Conservation (phyloP, 2,888 invertebrate genomes). For the Pachycephus smyrnensis region DNA sequence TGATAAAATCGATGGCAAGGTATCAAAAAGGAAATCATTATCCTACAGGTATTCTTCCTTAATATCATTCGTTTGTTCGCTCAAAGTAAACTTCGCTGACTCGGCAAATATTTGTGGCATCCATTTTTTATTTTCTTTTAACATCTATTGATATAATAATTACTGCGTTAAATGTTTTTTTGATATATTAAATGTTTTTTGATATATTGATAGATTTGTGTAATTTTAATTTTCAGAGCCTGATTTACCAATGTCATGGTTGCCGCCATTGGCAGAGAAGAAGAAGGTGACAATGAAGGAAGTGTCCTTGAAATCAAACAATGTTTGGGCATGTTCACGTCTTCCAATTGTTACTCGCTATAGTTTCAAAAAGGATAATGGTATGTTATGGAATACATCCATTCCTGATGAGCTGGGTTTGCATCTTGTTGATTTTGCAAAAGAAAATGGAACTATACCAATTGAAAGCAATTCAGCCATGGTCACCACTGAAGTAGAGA, state of each 20-base stretch:
- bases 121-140: background rate
- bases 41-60: background rate
- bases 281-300: conserved; percentile 45
- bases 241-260: conserved; percentile 12
- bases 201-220: background rate
- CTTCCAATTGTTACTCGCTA: conserved; percentile 57
- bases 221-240: background rate
- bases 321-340: conserved; percentile 54
- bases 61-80: background rate
- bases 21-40: conserved; percentile 35
- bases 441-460: background rate
- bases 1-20: conserved; percentile 56
- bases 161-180: background rate
- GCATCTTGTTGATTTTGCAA: conserved; percentile 19
- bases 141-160: too few species aligned
- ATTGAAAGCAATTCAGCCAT: background rate
- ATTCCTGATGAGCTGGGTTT: conserved; percentile 34
- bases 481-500: background rate
- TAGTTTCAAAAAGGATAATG: conserved; percentile 37
- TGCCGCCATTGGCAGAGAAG: conserved; percentile 20
- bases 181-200: background rate
- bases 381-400: conserved; percentile 29
- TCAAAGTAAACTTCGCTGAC: background rate
- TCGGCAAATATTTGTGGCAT: background rate
- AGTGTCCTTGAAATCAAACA: conserved; percentile 38